Evolutionary conservation across 2,113 vertebrate species (phyloP), one percentile per base, ranked within the genome.

Genomic region (Ailurus styani): DNA sequence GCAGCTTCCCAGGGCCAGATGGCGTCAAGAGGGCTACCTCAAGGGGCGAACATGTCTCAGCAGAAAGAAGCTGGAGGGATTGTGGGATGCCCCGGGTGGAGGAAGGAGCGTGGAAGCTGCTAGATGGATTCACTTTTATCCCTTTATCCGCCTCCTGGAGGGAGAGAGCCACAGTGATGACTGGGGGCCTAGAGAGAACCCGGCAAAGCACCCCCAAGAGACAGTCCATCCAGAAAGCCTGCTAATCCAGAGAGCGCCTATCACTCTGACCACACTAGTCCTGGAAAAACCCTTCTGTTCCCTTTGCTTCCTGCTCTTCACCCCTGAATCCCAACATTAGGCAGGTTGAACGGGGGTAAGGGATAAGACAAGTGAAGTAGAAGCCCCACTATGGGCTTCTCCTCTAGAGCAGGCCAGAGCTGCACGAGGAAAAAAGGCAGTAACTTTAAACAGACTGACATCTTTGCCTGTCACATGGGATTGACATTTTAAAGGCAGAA

Each of bases 351-450:
- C 20, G 9, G 47, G 54, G 27, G 68, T 4, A 29, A 23, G 29
- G 37, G 15, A 31, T 15, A 8, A 20, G 60, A 27, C 3, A 6
- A 21, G 3, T 1, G 1, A 9, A 13, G 13, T 45, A 18, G 31
- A 45, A 91, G 79, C 29, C 9, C 70, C 57, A 77, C n/a, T 7
- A 11, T 12, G 52, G 87, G 42, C 21, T 25, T 66, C 54, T 72
- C 20, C 50, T 55, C 14, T 47, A n/a, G 13, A 64, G 37, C 37
- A 89, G 37, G 31, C 52, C 42, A 25, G 73, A 81, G 70, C 7
- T 11, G 14, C 34, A 70, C 27, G 23, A n/a, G 25, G 42, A 31
- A 72, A 40, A 50, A 34, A 34, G 57, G 9, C 2, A 29, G 68
- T 37, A 37, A n/a, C 79, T 81, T 88, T 78, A 92, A 84, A 34